Conservation (phyloP, 1,140 invertebrate species). For the Ceratina australensis region DNA sequence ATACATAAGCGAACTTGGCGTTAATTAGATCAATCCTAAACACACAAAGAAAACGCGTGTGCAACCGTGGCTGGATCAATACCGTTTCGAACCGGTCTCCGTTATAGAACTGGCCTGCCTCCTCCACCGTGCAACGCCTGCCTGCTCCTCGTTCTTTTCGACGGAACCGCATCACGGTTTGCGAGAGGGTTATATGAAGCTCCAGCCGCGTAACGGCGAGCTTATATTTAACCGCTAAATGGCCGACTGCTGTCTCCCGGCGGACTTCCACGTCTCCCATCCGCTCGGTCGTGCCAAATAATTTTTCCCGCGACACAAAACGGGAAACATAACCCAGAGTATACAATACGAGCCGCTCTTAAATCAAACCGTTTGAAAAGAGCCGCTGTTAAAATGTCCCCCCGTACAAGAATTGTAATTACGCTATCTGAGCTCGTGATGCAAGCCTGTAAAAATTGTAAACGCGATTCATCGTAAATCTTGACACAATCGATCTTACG, state of each 20-base stretch:
- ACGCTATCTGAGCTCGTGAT: neutral
- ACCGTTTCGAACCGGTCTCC: constrained; percentile 15
- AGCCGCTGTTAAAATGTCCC: no score
- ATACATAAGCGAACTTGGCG: no score
- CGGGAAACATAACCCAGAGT: neutral
- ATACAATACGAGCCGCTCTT: no score
- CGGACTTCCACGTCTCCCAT: neutral
- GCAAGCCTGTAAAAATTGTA: no score
- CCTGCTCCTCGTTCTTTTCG: constrained; percentile 24
- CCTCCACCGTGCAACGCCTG: neutral
- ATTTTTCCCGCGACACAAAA: neutral
- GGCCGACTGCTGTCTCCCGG: neutral
- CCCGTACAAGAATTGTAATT: no score
- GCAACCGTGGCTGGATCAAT: constrained; percentile 11
- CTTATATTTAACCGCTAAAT: constrained; percentile 10
- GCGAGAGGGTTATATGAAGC: constrained; percentile 4
- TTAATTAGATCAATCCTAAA: neutral
- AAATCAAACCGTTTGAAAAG: neutral
- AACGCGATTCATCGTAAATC: neutral
- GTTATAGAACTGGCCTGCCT: constrained; percentile 20
- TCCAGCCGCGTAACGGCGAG: neutral
- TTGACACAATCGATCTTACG: neutral
- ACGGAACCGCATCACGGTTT: constrained; percentile 20
- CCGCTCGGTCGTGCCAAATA: neutral
- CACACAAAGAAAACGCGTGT: constrained; percentile 8